Conservation (phyloP, 2,888 invertebrate species). For the Leptopilina myrica region DNA sequence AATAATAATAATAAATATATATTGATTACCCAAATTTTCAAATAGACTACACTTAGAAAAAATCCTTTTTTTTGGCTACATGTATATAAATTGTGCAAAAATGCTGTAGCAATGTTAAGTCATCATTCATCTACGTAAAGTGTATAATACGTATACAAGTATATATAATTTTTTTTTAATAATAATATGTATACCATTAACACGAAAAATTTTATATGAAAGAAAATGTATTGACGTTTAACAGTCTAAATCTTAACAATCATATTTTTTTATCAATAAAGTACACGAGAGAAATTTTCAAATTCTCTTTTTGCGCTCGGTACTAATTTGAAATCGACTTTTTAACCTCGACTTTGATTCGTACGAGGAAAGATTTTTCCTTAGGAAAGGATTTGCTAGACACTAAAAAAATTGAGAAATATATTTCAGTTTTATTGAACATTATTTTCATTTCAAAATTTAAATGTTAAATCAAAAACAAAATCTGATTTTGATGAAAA, state of each 20-base stretch:
- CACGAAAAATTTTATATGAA: conserved; percentile 36
- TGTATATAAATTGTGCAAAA: conserved; percentile 69
- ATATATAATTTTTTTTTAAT: conserved; percentile 50
- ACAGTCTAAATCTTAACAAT: conserved; percentile 18
- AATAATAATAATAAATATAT: background rate
- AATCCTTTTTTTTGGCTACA: conserved; percentile 60
- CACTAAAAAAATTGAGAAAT: background rate
- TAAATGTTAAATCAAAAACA: too few species aligned
- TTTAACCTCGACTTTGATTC: conserved; percentile 13
- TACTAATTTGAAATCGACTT: conserved; percentile 22
- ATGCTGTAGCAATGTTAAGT: conserved; percentile 60
- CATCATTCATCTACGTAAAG: conserved; percentile 55
- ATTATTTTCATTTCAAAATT: too few species aligned
- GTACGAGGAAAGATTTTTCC: conserved; percentile 20
- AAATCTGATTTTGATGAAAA: too few species aligned
- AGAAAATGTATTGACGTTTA: conserved; percentile 37
- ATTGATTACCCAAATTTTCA: conserved; percentile 8
- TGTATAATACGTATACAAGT: conserved; percentile 43
- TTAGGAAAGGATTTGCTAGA: background rate
- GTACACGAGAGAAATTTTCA: conserved; percentile 15
- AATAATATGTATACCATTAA: conserved; percentile 42
- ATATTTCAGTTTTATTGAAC: too few species aligned
- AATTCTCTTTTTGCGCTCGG: conserved; percentile 17
- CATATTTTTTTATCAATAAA: background rate
- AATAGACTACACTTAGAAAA: conserved; percentile 57